These are phyloP conservation scores for Mesoclemmys tuberculata DNA, from an alignment of 2,113 vertebrate species.

Conservation along the genomic window DNA sequence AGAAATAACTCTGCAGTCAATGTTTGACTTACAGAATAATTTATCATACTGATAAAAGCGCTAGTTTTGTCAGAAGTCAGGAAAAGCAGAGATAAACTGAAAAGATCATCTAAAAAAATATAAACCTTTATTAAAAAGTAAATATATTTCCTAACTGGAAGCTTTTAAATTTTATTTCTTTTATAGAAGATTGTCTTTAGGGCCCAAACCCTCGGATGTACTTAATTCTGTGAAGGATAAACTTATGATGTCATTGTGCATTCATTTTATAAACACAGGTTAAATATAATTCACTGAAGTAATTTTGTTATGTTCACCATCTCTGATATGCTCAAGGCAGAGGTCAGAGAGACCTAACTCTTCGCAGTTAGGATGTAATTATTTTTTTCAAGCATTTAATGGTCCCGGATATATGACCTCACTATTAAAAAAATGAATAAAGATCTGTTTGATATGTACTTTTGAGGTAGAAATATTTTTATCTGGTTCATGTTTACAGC, in stretches of 20 bases:
- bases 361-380: background rate
- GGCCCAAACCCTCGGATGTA: background rate
- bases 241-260: background rate
- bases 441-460: background rate
- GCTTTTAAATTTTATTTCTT: background rate
- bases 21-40: background rate
- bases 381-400: background rate
- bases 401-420: background rate
- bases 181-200: background rate
- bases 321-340: background rate
- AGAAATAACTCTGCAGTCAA: background rate
- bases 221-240: background rate
- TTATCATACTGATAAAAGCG: background rate
- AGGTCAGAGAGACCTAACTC: background rate
- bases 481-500: background rate
- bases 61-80: background rate
- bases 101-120: slow-evolving; percentile 5
- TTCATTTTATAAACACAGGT: background rate
- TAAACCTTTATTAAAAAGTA: background rate
- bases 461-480: background rate
- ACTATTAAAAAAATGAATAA: background rate
- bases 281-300: background rate
- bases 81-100: background rate
- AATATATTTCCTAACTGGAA: background rate
- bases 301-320: background rate